Evolutionary conservation across 2,888 invertebrate genomes (phyloP).

Genomic region (Bursaphelenchus okinawaensis): DNA sequence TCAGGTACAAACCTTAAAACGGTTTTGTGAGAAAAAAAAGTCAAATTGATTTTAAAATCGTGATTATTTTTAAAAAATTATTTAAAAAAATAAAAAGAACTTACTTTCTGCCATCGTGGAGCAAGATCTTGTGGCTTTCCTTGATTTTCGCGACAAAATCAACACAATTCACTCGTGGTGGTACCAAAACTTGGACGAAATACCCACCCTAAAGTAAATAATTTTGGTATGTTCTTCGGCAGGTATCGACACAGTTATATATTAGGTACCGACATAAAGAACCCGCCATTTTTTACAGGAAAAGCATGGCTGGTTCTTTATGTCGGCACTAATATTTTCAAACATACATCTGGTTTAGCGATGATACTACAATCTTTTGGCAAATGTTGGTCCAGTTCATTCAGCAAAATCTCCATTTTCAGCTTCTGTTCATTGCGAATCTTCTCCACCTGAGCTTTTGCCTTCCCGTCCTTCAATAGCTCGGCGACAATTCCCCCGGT

Average conservation of each 20-base stretch:
- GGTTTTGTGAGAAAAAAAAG: too few species aligned
- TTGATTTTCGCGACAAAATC: neutral
- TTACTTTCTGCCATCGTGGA: neutral
- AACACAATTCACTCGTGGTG: constrained; percentile 31
- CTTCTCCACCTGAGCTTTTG: constrained; percentile 56
- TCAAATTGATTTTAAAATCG: too few species aligned
- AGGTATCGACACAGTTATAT: too few species aligned
- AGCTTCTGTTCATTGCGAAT: constrained; percentile 24
- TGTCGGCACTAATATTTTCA: too few species aligned
- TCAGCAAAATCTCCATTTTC: constrained; percentile 21
- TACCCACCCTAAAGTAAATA: constrained; percentile 4
- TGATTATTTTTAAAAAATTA: neutral
- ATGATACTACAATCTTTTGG: constrained; percentile 18
- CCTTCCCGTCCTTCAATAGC: constrained; percentile 60
- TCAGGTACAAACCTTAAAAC: neutral
- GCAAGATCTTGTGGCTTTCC: neutral
- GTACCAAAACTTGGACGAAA: neutral
- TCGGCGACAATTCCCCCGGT: constrained; percentile 63
- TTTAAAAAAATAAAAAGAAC: neutral
- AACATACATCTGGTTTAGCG: constrained; percentile 25
- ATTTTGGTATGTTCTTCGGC: too few species aligned
- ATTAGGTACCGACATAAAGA: too few species aligned
- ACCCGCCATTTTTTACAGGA: too few species aligned
- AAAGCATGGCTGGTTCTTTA: too few species aligned
- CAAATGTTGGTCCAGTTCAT: constrained; percentile 16